Evolutionary conservation across 2,113 vertebrate species (phyloP), one percentile per base, ranked within the genome.

Genomic region (Camelus bactrianus): DNA sequence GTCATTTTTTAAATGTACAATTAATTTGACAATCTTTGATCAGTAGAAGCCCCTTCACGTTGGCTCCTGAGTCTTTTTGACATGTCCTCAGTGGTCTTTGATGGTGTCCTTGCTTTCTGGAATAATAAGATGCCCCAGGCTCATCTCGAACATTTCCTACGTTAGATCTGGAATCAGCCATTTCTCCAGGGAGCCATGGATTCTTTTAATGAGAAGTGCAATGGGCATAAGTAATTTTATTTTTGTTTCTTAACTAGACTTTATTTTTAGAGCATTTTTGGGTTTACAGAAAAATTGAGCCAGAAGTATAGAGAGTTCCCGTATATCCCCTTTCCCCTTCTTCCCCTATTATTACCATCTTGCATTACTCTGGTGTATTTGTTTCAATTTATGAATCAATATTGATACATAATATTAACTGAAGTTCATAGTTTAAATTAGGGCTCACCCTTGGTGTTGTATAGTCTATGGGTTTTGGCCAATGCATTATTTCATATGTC

Each of bases 91-190:
- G 42, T 30, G 82, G 67, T 73, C 76, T 82, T 82, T 65, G 58
- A 64, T 82, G 50, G 32, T 20, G 12, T 62, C 65, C 65, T 73
- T 73, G 73, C 65, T 88, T 94, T 88, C 32, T 88, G 65, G 32
- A 83, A 30, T 94, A 67, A 81, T 19, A 54, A 69, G 24, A 76
- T 64, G 28, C 52, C 54, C 22, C 20, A 90, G 54, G 46, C 46
- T 95, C 28, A 84, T 91, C 42, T 91, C 54, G 54, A 95, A 79
- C 32, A 52, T 62, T 85, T 91, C 35, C 64, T 91, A 32, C 52
- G 32, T 16, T 22, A 52, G 42, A 70, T 82, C 32, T 79, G 73
- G 16, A 84, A 84, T 67, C 77, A 75, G 46, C 48, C 32, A 69
- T 84, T 87, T 94, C 56, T 90, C 26, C 62, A 85, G 38, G 70